A percentile compares a stretch with the other conserved stretches of the same genome.
Conservation (phyloP, 2,113 vertebrate species). For the Alethe castanea region DNA sequence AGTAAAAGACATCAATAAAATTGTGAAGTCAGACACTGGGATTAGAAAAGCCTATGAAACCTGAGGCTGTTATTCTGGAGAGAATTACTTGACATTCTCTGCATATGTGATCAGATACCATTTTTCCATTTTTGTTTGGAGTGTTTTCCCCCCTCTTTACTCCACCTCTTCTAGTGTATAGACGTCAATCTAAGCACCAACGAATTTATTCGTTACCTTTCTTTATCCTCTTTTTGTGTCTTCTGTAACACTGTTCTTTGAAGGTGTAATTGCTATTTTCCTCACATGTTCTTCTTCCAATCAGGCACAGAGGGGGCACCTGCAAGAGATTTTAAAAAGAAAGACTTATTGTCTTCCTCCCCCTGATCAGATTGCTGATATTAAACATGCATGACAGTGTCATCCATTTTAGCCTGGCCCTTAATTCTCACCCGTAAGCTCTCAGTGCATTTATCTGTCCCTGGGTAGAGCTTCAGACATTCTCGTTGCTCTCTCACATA, state of each 20-base stretch:
- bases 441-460: rapidly evolving
- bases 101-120: neutral
- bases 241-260: neutral
- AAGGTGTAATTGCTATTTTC: neutral
- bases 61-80: neutral
- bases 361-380: neutral
- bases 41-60: neutral
- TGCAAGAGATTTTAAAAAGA: neutral
- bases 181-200: neutral
- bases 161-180: neutral
- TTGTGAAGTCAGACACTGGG: neutral
- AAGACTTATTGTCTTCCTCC: neutral
- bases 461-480: neutral
- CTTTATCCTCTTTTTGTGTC: neutral
- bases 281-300: neutral
- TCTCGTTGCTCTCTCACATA: neutral
- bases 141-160: rapidly evolving
- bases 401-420: neutral
- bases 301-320: neutral
- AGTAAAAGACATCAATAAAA: neutral
- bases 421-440: neutral
- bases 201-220: neutral
- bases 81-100: neutral
- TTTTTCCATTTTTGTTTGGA: too few relatives aligned
- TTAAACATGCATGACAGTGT: neutral